Percentiles rank a stretch among this genome's conserved stretches.
Conservation (phyloP, 2,888 invertebrate genomes). For the Brassicogethes aeneus region DNA sequence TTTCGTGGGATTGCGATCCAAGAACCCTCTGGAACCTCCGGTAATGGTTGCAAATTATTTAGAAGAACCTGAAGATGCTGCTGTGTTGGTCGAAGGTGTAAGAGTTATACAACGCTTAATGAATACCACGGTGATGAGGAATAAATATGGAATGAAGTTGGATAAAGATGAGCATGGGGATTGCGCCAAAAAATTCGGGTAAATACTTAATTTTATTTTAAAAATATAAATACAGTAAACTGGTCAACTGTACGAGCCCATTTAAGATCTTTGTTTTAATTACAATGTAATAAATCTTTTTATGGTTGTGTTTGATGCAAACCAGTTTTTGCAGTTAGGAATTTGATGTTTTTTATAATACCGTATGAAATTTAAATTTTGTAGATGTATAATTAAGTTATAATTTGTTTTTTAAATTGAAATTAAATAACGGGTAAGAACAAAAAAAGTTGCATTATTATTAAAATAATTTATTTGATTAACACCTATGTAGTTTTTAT, state of each 20-base stretch:
- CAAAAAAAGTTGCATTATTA: too few species aligned
- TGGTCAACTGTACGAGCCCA: background rate
- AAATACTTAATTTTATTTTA: conserved; percentile 12
- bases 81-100: conserved; percentile 54
- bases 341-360: too few species aligned
- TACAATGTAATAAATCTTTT: too few species aligned
- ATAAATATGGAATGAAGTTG: conserved; percentile 50
- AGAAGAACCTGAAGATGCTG: conserved; percentile 54
- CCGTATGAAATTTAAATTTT: too few species aligned
- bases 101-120: conserved; percentile 48
- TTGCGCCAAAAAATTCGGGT: conserved; percentile 39
- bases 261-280: too few species aligned
- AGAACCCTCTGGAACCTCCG: conserved; percentile 61
- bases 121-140: conserved; percentile 48
- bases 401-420: too few species aligned
- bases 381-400: too few species aligned
- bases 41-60: conserved; percentile 73
- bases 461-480: too few species aligned
- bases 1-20: conserved; percentile 51
- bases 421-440: too few species aligned
- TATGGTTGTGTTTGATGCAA: too few species aligned
- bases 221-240: background rate
- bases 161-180: conserved; percentile 43
- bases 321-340: too few species aligned
- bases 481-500: too few species aligned